phyloP scores from a whole-genome alignment of 92 coral and sea anemone species.

The Meandrina meandrites region DNA sequence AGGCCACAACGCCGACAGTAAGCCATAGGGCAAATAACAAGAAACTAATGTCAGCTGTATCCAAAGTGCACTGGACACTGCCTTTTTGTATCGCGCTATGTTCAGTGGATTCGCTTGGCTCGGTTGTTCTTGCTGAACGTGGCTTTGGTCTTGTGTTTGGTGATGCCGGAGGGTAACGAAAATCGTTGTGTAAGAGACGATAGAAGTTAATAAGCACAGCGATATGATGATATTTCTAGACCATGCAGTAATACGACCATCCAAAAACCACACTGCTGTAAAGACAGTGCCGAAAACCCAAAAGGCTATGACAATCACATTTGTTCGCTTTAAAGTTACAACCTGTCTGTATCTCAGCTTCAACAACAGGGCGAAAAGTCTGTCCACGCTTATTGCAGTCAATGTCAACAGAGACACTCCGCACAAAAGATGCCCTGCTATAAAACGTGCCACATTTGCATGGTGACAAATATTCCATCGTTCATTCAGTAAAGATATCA shows the following conservation, averaged over 20 bases:
- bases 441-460: too few relatives aligned
- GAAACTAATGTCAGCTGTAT: neutral
- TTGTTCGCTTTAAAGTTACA: conserved; percentile 7
- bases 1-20: neutral
- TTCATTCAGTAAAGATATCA: neutral
- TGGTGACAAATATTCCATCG: neutral
- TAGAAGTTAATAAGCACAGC: neutral
- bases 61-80: neutral
- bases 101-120: neutral
- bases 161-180: neutral
- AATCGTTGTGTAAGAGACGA: neutral
- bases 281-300: neutral
- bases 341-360: neutral
- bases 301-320: neutral
- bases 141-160: neutral
- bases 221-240: neutral
- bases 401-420: conserved; percentile 5
- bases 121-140: neutral
- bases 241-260: neutral
- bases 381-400: conserved; percentile 22
- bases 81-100: neutral
- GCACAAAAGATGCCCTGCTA: neutral
- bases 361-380: neutral
- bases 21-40: neutral
- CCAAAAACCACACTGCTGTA: neutral